Percentiles rank a stretch among this genome's conserved stretches.
Conservation (phyloP, 2,888 invertebrate genomes). For the Calliphora vomitoria region DNA sequence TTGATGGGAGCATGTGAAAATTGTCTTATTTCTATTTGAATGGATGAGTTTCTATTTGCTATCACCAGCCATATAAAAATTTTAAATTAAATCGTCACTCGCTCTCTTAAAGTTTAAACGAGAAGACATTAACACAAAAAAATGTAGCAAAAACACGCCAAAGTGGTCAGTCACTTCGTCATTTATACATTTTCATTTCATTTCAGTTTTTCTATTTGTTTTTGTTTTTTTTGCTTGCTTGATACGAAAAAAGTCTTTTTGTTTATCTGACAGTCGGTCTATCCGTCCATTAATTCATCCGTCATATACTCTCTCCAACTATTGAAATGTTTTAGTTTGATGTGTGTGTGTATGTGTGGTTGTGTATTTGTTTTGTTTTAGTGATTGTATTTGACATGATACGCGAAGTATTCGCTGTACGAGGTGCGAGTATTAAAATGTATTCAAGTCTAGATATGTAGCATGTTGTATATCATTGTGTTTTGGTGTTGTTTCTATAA, state of each 20-base stretch:
- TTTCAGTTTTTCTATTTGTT: background rate
- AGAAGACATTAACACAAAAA: background rate
- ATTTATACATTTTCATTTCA: slow-evolving; percentile 38
- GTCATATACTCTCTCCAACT: slow-evolving; percentile 6
- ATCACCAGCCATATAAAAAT: background rate
- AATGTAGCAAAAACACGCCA: background rate
- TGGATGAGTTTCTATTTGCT: slow-evolving; percentile 36
- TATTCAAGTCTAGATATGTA: slow-evolving; percentile 48
- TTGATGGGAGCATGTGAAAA: slow-evolving; percentile 49
- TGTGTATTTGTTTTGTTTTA: slow-evolving; percentile 1
- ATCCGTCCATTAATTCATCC: slow-evolving; percentile 22
- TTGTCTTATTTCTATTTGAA: slow-evolving; percentile 53
- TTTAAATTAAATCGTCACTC: slow-evolving; percentile 49
- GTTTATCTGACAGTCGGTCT: slow-evolving; percentile 1
- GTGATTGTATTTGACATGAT: slow-evolving; percentile 49
- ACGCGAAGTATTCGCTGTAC: slow-evolving; percentile 22
- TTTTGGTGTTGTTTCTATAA: slow-evolving; percentile 2
- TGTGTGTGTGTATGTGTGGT: slow-evolving; percentile 1
- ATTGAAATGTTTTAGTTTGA: slow-evolving; percentile 2
- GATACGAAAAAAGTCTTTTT: background rate
- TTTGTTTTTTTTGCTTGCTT: background rate
- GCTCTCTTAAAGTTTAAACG: slow-evolving; percentile 60
- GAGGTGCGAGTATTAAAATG: slow-evolving; percentile 26
- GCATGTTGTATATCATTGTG: slow-evolving; percentile 39
- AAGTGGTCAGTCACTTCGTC: slow-evolving; percentile 38